Percentiles rank a stretch among this genome's conserved stretches.
Conservation (phyloP, 2,113 vertebrate genomes). For the Ailurus styani region DNA sequence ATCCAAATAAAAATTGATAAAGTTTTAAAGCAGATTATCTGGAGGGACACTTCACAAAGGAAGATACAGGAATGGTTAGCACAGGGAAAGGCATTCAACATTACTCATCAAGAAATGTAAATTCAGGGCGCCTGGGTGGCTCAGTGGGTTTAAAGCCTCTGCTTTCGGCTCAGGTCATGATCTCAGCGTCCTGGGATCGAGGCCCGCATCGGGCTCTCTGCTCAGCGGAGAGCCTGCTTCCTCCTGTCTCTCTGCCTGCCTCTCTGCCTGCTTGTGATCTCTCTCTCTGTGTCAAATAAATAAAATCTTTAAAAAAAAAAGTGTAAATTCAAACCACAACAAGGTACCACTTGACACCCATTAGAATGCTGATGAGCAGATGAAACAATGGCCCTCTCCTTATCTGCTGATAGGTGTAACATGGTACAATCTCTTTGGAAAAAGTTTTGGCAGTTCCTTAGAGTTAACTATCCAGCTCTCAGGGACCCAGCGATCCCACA, state of each 20-base stretch:
- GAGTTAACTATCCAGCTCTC: background rate
- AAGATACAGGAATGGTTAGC: background rate
- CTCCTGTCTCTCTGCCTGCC: too few relatives aligned
- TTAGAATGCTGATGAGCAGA: background rate
- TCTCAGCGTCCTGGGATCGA: too few relatives aligned
- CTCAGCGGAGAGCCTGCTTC: too few relatives aligned
- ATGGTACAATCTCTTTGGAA: background rate
- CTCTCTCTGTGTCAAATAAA: too few relatives aligned
- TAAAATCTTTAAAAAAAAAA: too few relatives aligned
- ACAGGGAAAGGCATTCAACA: background rate
- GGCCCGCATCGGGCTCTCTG: too few relatives aligned
- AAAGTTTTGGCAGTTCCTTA: background rate
- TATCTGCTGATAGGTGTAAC: background rate
- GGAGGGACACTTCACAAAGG: background rate
- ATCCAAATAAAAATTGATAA: background rate
- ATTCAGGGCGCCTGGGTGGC: too few relatives aligned
- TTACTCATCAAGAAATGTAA: background rate
- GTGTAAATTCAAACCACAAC: background rate
- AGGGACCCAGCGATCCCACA: background rate
- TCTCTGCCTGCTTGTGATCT: too few relatives aligned
- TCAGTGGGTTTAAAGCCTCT: too few relatives aligned
- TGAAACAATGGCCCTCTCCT: background rate
- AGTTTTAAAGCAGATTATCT: background rate
- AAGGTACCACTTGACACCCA: background rate
- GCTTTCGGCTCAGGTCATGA: too few relatives aligned